Percentiles rank a stretch among this genome's conserved stretches.
Conservation (phyloP, 2,888 invertebrate species). For the Ctenicera cuprea region DNA sequence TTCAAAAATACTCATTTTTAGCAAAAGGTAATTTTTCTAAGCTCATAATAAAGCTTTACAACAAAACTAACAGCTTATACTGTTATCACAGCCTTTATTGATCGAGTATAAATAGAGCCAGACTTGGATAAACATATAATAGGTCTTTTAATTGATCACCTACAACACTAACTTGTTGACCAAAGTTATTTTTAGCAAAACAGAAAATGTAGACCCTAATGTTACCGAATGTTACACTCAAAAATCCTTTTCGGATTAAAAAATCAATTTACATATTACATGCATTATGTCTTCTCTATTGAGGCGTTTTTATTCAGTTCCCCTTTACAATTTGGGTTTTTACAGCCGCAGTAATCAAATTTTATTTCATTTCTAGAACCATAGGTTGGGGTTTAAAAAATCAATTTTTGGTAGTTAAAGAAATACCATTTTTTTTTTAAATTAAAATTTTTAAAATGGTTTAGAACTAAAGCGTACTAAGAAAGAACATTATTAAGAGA, state of each 20-base stretch:
- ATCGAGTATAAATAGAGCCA: neutral
- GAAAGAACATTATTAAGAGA: neutral
- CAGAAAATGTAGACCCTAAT: neutral
- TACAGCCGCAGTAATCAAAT: slow-evolving; percentile 4
- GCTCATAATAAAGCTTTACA: neutral
- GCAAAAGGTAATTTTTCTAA: neutral
- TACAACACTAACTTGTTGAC: slow-evolving; percentile 8
- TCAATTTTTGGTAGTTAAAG: too few relatives aligned
- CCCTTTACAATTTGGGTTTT: neutral
- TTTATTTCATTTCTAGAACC: neutral
- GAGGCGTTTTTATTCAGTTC: slow-evolving; percentile 2
- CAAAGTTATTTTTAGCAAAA: neutral
- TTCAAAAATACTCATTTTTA: too few relatives aligned
- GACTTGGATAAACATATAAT: slow-evolving; percentile 19
- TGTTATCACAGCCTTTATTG: neutral
- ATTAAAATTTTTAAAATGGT: too few relatives aligned
- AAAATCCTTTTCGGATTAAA: slow-evolving; percentile 5
- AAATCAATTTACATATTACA: slow-evolving; percentile 18
- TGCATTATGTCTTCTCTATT: slow-evolving; percentile 11
- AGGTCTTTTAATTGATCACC: neutral
- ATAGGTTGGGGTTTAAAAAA: too few relatives aligned
- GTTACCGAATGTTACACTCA: neutral
- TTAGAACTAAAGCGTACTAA: too few relatives aligned
- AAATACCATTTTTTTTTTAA: too few relatives aligned
- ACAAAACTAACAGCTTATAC: neutral